Base-by-base conservation (phyloP, 2,888 invertebrate species). In the Bibio marci region DNA sequence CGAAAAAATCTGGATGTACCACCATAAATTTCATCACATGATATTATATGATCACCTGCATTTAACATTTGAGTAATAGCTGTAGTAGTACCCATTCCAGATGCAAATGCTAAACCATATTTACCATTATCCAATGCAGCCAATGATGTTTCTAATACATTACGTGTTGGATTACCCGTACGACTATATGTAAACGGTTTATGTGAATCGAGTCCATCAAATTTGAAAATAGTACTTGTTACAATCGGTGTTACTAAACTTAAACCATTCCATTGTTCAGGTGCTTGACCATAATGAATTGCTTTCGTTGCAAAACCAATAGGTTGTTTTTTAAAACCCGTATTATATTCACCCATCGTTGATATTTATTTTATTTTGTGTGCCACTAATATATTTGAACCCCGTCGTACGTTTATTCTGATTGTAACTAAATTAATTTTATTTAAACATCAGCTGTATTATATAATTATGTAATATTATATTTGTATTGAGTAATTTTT, bases 161-260 rank as follows among this genome's bases (percentile, higher is more conserved):
- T 57, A 44, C 76, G 54, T 2, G 72, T 72, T 15, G 76, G 76
- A 51, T 77, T 78, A 13, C 73, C 72, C 54, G 69, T 67, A 39
- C 75, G 57, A 2, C 67, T 64, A 50, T 76, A 76, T 41, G 4
- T 8, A 22, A 22, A 22, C 8, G 4, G 5, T 22, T 22, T 22
- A 8, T 6, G 12, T 30, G 5, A 4, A 30, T 14, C 12, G 5
- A 95, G 95, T 14, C 70, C 80, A 44, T 73, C 71, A 57, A 97
- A 95, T 52, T 83, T 82, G 58, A 82, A 98, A 15, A 95, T 98
- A 2, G 95, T 90, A 2, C 94, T 76, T 50, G 82, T 68, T 1
- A 86, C 80, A 51, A 99, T 79, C 1, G 91, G 91, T 7, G 92
- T 79, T 17, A 97, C 80, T 4, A 97, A 83, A 37, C 86, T 75